Conservation (phyloP, 2,797 vertebrate genomes). For the Scomberomorus guttatus region DNA sequence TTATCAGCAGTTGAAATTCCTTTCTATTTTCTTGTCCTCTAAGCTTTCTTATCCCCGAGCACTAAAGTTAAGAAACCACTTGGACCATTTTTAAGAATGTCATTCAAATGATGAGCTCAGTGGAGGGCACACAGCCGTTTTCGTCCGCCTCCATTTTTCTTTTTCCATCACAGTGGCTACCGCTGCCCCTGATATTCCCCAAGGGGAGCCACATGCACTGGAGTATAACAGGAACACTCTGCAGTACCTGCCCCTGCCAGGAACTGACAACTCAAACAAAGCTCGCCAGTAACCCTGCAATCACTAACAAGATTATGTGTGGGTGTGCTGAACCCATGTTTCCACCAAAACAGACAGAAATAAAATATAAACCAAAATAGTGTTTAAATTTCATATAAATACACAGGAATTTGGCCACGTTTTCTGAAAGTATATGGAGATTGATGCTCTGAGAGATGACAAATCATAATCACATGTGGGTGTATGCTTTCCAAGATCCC, state of each 20-base stretch:
- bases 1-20: slow-evolving; percentile 42
- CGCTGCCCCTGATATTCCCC: slow-evolving; percentile 57
- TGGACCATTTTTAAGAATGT: slow-evolving; percentile 46
- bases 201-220: slow-evolving; percentile 41
- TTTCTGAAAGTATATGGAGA: slow-evolving; percentile 41
- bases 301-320: slow-evolving; percentile 64
- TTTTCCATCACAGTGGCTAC: slow-evolving; percentile 42
- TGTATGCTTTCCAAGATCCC: slow-evolving; percentile 47
- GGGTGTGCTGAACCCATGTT: slow-evolving; percentile 50
- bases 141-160: slow-evolving; percentile 52
- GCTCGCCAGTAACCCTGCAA: slow-evolving; percentile 51
- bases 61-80: slow-evolving; percentile 37
- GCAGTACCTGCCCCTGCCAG: slow-evolving; percentile 64
- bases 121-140: slow-evolving; percentile 47
- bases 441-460: slow-evolving; percentile 42
- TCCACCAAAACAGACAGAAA: slow-evolving; percentile 34
- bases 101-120: slow-evolving; percentile 65
- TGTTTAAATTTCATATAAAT: slow-evolving; percentile 43
- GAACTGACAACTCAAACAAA: slow-evolving; percentile 69
- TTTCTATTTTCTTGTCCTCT: slow-evolving; percentile 14
- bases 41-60: slow-evolving; percentile 7
- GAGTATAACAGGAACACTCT: slow-evolving; percentile 59
- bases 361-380: slow-evolving; percentile 22
- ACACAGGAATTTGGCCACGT: slow-evolving; percentile 29
- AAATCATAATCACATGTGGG: slow-evolving; percentile 62